Conservation (phyloP, 2,797 vertebrate genomes). For the Pteronotus mesoamericanus region DNA sequence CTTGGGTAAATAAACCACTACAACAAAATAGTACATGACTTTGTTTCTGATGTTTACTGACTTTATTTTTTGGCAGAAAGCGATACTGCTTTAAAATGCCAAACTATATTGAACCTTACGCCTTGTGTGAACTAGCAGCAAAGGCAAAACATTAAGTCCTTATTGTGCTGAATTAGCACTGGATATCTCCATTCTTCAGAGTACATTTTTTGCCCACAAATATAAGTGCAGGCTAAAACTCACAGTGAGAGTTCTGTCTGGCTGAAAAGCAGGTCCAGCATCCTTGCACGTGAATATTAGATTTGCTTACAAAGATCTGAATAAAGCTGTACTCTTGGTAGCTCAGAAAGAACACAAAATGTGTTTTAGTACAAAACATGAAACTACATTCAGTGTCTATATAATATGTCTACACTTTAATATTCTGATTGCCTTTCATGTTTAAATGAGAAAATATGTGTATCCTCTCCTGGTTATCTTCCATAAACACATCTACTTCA, state of each 20-base stretch:
- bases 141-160: not conserved
- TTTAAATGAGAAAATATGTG: constrained; percentile 50
- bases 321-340: not conserved
- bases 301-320: constrained; percentile 11
- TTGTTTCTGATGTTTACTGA: constrained; percentile 42
- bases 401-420: not conserved
- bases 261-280: not conserved
- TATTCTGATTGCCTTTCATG: not conserved
- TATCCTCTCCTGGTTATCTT: constrained; percentile 12
- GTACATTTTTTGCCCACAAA: not conserved
- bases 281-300: not conserved
- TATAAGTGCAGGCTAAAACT: not conserved
- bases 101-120: not conserved
- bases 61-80: constrained; percentile 43
- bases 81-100: constrained; percentile 1
- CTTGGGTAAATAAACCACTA: constrained; percentile 11
- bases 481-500: constrained; percentile 29
- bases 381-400: not conserved
- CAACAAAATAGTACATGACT: not conserved
- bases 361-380: constrained; percentile 27
- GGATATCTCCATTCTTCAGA: not conserved
- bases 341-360: constrained; percentile 16
- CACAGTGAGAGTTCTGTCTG: not conserved
- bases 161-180: not conserved
- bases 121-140: not conserved